Evolutionary conservation across 2,888 invertebrate genomes (phyloP).

Genomic region (Phaonia tiefii): DNA sequence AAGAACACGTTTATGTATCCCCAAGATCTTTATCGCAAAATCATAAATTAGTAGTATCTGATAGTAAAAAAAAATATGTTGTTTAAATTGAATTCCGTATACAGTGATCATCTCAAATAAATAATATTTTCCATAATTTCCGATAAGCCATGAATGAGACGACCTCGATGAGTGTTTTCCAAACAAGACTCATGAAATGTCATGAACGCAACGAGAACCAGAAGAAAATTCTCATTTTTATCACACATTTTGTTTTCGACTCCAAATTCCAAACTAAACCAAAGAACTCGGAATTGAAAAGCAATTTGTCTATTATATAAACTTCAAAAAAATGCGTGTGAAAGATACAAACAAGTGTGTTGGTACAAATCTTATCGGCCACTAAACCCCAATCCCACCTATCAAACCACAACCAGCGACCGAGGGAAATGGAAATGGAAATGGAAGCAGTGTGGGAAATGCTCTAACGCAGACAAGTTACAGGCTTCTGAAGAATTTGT

Average conservation of each 20-base stretch:
- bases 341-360: background rate
- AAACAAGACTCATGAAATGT: background rate
- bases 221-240: conserved; percentile 2
- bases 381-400: background rate
- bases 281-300: too few species aligned
- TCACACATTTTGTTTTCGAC: background rate
- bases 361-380: conserved; percentile 6
- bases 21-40: too few species aligned
- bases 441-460: background rate
- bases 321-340: background rate
- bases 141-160: background rate
- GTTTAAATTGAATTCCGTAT: background rate
- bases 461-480: background rate
- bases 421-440: background rate
- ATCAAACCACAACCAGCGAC: too few species aligned
- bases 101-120: background rate
- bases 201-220: conserved; percentile 10
- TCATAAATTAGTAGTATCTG: too few species aligned
- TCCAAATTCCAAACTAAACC: background rate
- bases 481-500: conserved; percentile 53
- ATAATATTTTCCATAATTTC: background rate
- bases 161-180: conserved; percentile 1
- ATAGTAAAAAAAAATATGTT: too few species aligned
- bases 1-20: too few species aligned
- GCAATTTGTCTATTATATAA: background rate